phyloP scores from a whole-genome alignment of 2,888 invertebrate genomes.

The Apodemia hepburni region DNA sequence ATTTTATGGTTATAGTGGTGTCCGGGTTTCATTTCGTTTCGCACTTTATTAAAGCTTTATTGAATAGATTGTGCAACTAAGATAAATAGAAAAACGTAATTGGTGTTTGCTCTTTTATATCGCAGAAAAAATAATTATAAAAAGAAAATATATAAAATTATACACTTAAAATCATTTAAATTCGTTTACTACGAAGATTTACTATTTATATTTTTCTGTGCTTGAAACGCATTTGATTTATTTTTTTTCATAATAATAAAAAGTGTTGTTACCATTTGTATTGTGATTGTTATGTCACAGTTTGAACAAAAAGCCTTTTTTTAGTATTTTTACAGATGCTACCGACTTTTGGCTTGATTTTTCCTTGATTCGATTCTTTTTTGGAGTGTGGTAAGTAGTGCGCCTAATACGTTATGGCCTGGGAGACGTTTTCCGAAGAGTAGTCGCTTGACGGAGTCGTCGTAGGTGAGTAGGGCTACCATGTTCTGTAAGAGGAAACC shows the following conservation, averaged over 20 bases:
- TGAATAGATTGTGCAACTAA: no score
- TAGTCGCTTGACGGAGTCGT: constrained; percentile 92
- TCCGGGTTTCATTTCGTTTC: no score
- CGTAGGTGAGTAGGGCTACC: constrained; percentile 95
- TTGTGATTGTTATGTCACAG: background rate
- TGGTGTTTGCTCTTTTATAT: no score
- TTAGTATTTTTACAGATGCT: constrained; percentile 37
- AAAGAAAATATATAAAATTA: no score
- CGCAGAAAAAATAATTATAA: no score
- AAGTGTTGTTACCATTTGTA: background rate
- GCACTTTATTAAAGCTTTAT: no score
- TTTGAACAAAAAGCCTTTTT: constrained; percentile 6
- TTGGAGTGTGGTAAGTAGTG: constrained; percentile 89
- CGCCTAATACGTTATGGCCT: constrained; percentile 93
- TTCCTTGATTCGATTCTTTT: constrained; percentile 87
- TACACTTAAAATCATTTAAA: no score
- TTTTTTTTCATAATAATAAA: background rate
- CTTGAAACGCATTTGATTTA: background rate
- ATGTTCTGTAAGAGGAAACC: constrained; percentile 94
- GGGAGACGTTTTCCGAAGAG: constrained; percentile 94
- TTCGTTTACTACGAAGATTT: background rate
- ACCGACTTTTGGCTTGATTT: constrained; percentile 63
- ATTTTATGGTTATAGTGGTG: no score
- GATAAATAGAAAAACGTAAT: no score
- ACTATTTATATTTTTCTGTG: background rate